Conservation (phyloP, 2,797 vertebrate genomes). For the Danio kyathit region DNA sequence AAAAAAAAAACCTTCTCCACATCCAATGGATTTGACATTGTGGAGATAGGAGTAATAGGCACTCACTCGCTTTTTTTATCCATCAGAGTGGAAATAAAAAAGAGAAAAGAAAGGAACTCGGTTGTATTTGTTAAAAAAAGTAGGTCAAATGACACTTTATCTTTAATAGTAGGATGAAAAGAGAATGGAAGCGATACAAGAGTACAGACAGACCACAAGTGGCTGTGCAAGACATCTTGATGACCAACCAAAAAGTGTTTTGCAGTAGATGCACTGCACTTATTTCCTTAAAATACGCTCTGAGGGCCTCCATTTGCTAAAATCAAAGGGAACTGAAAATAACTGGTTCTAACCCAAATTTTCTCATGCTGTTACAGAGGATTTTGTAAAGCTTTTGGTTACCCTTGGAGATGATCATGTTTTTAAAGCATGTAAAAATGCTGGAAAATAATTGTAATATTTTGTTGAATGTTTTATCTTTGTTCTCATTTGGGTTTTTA, state of each 20-base stretch:
- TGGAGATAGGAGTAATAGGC: conserved; percentile 30
- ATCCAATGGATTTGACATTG: conserved; percentile 28
- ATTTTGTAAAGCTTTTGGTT: neutral
- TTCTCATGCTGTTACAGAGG: neutral
- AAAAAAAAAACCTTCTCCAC: conserved; percentile 12
- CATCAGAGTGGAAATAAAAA: conserved; percentile 21
- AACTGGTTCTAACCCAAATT: neutral
- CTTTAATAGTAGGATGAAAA: neutral
- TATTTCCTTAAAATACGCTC: neutral
- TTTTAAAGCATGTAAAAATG: neutral
- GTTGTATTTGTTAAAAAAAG: conserved; percentile 13
- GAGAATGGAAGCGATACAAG: conserved; percentile 14
- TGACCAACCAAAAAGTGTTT: neutral
- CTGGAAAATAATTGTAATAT: neutral
- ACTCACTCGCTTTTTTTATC: conserved; percentile 6
- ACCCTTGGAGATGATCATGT: neutral
- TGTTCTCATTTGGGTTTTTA: no score
- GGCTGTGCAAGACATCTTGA: neutral
- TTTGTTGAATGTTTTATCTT: no score
- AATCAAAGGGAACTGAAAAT: neutral
- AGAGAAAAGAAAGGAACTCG: conserved; percentile 3
- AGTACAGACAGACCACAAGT: neutral
- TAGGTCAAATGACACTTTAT: conserved; percentile 42
- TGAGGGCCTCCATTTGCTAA: neutral
- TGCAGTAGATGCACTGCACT: neutral